Base-by-base conservation (phyloP, 1,140 invertebrate genomes). In the Trachymyrmex septentrionalis region DNA sequence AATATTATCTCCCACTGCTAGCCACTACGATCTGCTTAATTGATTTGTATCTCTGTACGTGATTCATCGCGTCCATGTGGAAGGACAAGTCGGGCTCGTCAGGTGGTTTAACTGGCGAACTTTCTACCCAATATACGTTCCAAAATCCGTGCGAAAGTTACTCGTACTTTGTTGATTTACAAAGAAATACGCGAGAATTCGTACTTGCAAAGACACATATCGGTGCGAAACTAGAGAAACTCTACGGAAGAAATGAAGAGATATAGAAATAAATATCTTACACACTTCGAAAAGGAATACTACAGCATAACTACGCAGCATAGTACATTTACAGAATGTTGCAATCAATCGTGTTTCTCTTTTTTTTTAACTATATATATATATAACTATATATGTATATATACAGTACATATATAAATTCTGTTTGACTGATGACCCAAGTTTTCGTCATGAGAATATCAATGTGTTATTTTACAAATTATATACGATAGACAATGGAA, bases 1-100 rank as follows among this genome's bases (percentile, higher is more conserved):
- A 95, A 95, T 94, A 95, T 94, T 94, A 94, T 93, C 92, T 95
- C 94, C 94, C 94, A 94, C 93, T 90, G 94, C 94, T 94, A 95
- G 92, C 93, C 91, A 94, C 92, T 92, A 94, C 92, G 89, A 93
- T 93, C 92, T 94, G 94, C 94, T 95, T 95, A 94, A 93, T 94
- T 75, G 44, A 73, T 88, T 94, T 95, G 86, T 94, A 94, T 94
- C 85, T 95, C 80, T 95, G 89, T 92, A 92, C 89, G 89, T 93
- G 91, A 91, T 82, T 90, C 90, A 91, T 91, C 77, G 30, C 59
- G 64, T 81, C 48, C 50, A 50, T 50, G 16, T 48, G 24, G 55
- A 59, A 81, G 50, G 50, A 57, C 78, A 44, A 71, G 50, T 50
- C 69, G 44, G 24, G 53, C 53, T 72, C 19, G 19, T 66, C 66